These are phyloP conservation scores for Momotus momota DNA, from an alignment of 2,797 vertebrate species.

Conservation along the genomic window DNA sequence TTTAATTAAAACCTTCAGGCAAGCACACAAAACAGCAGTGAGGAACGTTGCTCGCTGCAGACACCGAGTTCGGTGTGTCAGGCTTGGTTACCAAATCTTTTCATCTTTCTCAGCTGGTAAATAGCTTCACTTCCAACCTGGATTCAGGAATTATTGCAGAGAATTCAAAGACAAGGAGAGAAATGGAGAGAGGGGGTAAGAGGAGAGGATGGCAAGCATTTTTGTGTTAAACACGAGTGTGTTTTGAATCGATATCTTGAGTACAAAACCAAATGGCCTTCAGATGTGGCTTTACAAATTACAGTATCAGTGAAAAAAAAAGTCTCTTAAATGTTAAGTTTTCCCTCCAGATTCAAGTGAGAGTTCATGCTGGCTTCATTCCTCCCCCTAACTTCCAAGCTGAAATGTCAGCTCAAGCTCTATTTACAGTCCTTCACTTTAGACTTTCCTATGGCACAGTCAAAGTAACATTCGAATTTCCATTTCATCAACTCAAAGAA, in stretches of 20 bases:
- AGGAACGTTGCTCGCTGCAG: background rate
- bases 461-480: constrained; percentile 47
- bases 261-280: constrained; percentile 68
- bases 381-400: constrained; percentile 20
- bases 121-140: constrained; percentile 33
- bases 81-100: constrained; percentile 29
- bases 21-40: background rate
- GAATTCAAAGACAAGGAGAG: background rate
- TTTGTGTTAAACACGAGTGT: background rate
- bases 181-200: background rate
- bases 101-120: constrained; percentile 6
- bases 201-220: background rate
- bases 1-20: constrained; percentile 20
- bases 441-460: constrained; percentile 43
- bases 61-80: background rate
- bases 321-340: constrained; percentile 55
- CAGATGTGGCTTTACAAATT: constrained; percentile 53
- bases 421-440: constrained; percentile 64
- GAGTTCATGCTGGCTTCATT: constrained; percentile 58
- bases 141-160: constrained; percentile 23
- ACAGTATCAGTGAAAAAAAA: constrained; percentile 42
- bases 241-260: constrained; percentile 54
- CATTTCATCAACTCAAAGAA: constrained; percentile 43
- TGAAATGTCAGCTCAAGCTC: constrained; percentile 65
- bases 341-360: constrained; percentile 53